Percentiles rank a stretch among this genome's conserved stretches.
Conservation (phyloP, 1,140 invertebrate species). For the Pinna nobilis region DNA sequence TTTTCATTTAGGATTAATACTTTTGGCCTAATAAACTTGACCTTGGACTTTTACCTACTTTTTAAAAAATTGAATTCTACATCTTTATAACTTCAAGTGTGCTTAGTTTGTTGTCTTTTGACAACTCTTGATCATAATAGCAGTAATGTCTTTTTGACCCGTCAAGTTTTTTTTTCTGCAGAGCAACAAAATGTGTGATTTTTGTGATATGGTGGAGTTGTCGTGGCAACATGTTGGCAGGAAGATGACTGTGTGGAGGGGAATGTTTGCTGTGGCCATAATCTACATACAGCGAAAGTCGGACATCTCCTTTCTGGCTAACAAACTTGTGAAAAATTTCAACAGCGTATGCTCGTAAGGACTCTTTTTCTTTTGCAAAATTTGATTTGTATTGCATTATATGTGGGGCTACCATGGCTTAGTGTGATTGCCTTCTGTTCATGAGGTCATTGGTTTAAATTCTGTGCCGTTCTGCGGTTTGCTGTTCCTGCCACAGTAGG, state of each 20-base stretch:
- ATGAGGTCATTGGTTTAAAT: too few species aligned
- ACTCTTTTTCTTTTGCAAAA: neutral
- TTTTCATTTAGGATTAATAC: too few species aligned
- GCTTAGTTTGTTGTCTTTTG: neutral
- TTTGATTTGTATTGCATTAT: neutral
- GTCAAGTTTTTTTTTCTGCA: constrained; percentile 20
- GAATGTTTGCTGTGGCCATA: constrained; percentile 45
- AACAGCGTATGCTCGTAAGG: constrained; percentile 43
- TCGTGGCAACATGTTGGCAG: neutral
- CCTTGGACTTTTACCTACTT: too few species aligned
- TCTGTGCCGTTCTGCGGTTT: too few species aligned
- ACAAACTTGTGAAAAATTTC: constrained; percentile 45
- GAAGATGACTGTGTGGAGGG: constrained; percentile 38
- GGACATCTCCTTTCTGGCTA: constrained; percentile 40
- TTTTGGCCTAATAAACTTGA: too few species aligned
- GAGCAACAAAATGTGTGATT: constrained; percentile 48
- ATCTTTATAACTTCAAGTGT: too few species aligned
- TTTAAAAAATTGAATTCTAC: too few species aligned
- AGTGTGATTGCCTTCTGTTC: too few species aligned
- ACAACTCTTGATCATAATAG: neutral
- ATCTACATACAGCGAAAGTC: constrained; percentile 36
- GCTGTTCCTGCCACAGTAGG: too few species aligned
- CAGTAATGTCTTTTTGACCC: neutral
- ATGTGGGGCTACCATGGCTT: too few species aligned
- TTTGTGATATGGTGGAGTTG: constrained; percentile 54